Base-by-base conservation (phyloP, 1,140 invertebrate species). In the Antheraea mylitta region DNA sequence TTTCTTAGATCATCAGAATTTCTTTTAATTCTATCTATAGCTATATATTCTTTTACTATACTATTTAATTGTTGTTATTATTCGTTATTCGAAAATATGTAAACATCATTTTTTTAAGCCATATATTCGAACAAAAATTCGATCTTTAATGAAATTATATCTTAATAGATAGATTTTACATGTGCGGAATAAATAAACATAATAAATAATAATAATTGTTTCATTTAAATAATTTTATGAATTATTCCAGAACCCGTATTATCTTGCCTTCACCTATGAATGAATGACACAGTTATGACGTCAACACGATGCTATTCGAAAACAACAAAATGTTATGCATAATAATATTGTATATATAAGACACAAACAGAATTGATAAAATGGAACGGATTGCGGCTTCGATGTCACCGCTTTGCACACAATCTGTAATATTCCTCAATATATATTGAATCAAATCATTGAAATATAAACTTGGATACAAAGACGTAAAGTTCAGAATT, bases 341-440 rank as follows among this genome's bases (percentile, higher is more conserved):
- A 30, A 30, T 30, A 30, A 30, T 69, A 60, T 42, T 67, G 71
- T 70, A 61, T 42, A 75, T 69, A 75, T 45, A 70, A 69, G 22
- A 53, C 22, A 74, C 70, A 63, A 70, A 37, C 64, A 63, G 62
- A 65, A 67, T 70, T 70, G 60, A 70, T 73, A 68, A 70, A 73
- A 67, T 66, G 18, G 8, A 66, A 58, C 13, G 71, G 58, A 70
- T 76, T 74, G 68, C 68, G 63, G 16, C 58, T 72, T 70, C 63
- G 60, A 74, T 72, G 69, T 71, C 62, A 64, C 67, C 62, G 67
- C 61, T 73, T 58, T 65, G 48, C 45, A 64, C 64, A 65, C 70
- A 74, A 72, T 77, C 69, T 76, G 68, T 68, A 58, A 63, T 64
- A 72, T 77, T 74, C 67, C 64, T 74, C 59, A 37, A 19, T 22